Evolutionary conservation across 2,888 invertebrate genomes (phyloP).

Genomic region (Marronus borbonicus): DNA sequence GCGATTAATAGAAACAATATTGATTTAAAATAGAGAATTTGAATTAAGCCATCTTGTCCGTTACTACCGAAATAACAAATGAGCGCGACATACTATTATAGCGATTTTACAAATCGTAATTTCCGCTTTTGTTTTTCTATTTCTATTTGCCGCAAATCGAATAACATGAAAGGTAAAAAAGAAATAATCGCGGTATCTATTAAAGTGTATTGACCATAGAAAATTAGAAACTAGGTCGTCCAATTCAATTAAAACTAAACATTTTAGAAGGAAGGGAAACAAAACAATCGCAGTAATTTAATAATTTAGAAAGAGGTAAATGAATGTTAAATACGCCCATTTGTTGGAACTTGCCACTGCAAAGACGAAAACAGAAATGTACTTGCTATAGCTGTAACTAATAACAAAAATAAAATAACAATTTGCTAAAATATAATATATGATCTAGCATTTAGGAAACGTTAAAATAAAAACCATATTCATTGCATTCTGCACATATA

Average conservation of each 20-base stretch:
- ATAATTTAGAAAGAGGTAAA: background rate
- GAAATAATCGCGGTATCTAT: slow-evolving; percentile 10
- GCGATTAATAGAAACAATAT: background rate
- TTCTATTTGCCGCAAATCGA: background rate
- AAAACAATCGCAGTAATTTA: background rate
- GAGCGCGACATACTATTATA: background rate
- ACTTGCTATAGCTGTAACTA: too few species aligned
- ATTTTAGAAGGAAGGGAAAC: slow-evolving; percentile 16
- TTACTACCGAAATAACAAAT: too few species aligned
- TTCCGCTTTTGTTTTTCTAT: slow-evolving; percentile 2
- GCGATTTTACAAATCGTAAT: background rate
- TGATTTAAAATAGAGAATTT: too few species aligned
- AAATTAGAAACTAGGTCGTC: slow-evolving; percentile 40
- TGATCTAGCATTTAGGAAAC: too few species aligned
- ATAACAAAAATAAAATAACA: too few species aligned
- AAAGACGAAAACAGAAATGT: too few species aligned
- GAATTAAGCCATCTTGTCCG: too few species aligned
- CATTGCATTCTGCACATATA: too few species aligned
- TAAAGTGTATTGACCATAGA: slow-evolving; percentile 30
- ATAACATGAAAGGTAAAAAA: slow-evolving; percentile 29
- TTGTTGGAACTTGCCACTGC: background rate
- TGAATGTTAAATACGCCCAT: background rate
- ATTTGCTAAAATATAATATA: too few species aligned
- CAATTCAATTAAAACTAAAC: slow-evolving; percentile 23
- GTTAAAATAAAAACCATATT: too few species aligned